Evolutionary conservation across 2,888 invertebrate species (phyloP), one percentile per base, ranked within the genome.

Genomic region (Andrena dorsata): DNA sequence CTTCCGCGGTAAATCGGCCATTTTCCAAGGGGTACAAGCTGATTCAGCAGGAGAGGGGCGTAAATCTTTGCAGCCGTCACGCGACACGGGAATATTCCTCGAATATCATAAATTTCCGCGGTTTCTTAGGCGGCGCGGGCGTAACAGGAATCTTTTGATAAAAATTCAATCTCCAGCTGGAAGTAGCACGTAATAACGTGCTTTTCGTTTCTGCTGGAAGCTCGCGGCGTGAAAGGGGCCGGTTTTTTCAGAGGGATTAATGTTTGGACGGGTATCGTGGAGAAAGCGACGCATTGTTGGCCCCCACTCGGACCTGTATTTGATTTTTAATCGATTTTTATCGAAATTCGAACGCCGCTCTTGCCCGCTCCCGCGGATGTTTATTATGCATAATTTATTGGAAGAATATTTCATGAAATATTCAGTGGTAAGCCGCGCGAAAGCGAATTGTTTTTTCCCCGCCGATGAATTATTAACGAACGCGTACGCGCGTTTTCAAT

Each of bases 101-200:
- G 76, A 66, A 78, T 78, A 78, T 78, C 66, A 68, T 63, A 75
- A 66, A 75, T 75, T 66, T 60, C 56, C 66, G 53, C n/a, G 66
- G 41, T 61, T 76, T 65, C 77, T 66, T 61, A 66, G 66, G 23
- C 23, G 28, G 47, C 35, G 35, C n/a, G 51, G 26, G n/a, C 20
- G 65, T 61, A 66, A 76, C 61, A 58, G 61, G 76, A 68, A 78
- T 76, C 61, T 76, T 66, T 78, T 68, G 76, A 76, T 76, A 76
- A 78, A 78, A 78, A 68, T 78, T 78, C 77, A 78, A 68, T 76
- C 41, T 35, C 53, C 41, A 0, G 28, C 47, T 7, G n/a, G 53
- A 26, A 23, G 58, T 35, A 65, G 60, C 49, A 28, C 47, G 65
- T 23, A n/a, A 66, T 66, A 60, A 60, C 65, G 56, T 10, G 56